Evolutionary conservation across 2,113 vertebrate species (phyloP).

Genomic region (Thamnophis sirtalis): DNA sequence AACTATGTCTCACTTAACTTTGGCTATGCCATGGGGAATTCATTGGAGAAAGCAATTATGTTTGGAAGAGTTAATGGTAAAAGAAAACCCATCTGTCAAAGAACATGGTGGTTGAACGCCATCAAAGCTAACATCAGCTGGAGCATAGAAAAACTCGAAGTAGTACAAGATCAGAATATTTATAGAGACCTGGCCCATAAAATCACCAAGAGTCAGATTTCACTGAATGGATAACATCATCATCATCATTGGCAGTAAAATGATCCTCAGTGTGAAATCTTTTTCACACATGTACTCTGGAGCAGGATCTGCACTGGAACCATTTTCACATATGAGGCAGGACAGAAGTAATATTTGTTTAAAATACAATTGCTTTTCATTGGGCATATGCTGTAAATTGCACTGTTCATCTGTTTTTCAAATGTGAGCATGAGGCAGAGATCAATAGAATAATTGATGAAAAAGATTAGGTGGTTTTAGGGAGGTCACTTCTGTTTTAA

Average conservation of each 20-base stretch:
- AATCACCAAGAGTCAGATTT: neutral
- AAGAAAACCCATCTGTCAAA: neutral
- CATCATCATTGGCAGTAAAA: neutral
- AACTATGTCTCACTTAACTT: neutral
- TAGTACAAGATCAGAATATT: neutral
- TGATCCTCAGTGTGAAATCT: neutral
- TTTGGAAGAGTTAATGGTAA: neutral
- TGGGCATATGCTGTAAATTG: neutral
- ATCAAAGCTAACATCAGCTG: neutral
- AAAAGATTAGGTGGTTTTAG: neutral
- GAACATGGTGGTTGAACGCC: neutral
- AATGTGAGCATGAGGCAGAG: neutral
- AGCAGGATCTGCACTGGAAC: neutral
- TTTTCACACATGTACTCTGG: neutral
- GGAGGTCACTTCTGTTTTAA: neutral
- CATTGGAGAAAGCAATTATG: neutral
- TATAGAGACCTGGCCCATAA: neutral
- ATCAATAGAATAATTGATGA: neutral
- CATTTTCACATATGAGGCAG: neutral
- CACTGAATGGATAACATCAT: neutral
- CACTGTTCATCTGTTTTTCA: neutral
- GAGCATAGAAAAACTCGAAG: neutral
- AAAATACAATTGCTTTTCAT: neutral
- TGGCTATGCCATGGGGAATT: neutral
- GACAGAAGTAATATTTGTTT: neutral